Evolutionary conservation across 2,113 vertebrate species (phyloP).

Genomic region (Mixornis gularis): DNA sequence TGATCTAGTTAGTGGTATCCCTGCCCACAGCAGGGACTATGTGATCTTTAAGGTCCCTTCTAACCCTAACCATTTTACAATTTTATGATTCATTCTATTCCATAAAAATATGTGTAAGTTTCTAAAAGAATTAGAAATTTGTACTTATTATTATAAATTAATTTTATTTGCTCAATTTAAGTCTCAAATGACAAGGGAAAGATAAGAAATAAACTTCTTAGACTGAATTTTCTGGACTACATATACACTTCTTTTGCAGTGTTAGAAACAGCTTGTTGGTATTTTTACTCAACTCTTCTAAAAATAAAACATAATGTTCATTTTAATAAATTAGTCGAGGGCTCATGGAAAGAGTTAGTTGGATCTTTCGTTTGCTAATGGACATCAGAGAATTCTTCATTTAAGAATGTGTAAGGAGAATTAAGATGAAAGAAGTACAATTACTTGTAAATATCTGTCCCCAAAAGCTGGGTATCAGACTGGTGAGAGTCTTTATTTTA

Average conservation of each 20-base stretch:
- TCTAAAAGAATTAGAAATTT: constrained; percentile 3
- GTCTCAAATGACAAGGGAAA: not conserved
- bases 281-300: not conserved
- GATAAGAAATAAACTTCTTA: not conserved
- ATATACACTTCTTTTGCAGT: not conserved
- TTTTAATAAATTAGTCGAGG: not conserved
- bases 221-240: not conserved
- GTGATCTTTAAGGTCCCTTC: not conserved
- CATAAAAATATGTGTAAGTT: not conserved
- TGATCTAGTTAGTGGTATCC: not conserved
- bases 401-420: not conserved
- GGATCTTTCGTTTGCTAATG: not conserved
- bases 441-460: not conserved
- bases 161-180: not conserved
- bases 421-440: not conserved
- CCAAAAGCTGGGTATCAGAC: not conserved
- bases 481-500: not conserved
- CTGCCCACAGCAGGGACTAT: too few relatives aligned
- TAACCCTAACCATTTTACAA: not conserved
- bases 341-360: not conserved
- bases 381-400: not conserved
- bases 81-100: not conserved
- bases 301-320: not conserved
- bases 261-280: not conserved
- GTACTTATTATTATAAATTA: not conserved